These are phyloP conservation scores for Enteromius radiatus DNA, from an alignment of 2,797 vertebrate genomes.

Conservation along the genomic window DNA sequence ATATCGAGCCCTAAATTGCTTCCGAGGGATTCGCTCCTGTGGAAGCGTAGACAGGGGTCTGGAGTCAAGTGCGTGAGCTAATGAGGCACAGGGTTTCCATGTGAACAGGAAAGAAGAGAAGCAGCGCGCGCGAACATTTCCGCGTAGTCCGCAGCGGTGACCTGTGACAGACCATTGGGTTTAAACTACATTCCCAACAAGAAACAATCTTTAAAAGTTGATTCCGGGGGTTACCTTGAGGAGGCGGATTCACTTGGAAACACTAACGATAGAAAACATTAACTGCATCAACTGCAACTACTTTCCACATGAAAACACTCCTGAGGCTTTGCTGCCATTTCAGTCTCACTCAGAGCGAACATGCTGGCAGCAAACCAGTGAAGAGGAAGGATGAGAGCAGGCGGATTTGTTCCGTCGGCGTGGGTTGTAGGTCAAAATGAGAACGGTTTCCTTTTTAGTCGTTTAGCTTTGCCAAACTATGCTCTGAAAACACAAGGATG, in stretches of 20 bases:
- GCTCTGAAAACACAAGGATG: conserved; percentile 29
- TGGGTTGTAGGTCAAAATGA: conserved; percentile 41
- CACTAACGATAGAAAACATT: conserved; percentile 4
- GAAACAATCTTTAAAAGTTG: conserved; percentile 36
- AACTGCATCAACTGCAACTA: conserved; percentile 28
- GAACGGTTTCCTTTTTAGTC: conserved; percentile 37
- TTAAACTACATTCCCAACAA: conserved; percentile 44
- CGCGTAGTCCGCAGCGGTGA: conserved; percentile 15
- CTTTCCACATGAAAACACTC: conserved; percentile 44
- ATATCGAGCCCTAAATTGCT: conserved; percentile 73
- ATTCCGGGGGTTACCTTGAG: conserved; percentile 12
- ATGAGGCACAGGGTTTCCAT: conserved; percentile 54
- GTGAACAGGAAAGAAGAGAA: conserved; percentile 48
- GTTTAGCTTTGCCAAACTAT: conserved; percentile 31
- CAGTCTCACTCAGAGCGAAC: conserved; percentile 18
- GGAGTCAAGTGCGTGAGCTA: conserved; percentile 68
- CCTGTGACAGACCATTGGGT: conserved; percentile 41
- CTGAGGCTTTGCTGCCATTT: conserved; percentile 38
- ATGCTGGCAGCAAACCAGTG: conserved; percentile 36
- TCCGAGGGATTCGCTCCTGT: conserved; percentile 65
- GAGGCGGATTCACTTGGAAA: conserved; percentile 19
- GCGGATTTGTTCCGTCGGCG: not conserved
- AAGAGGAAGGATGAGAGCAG: conserved; percentile 33
- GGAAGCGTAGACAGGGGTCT: conserved; percentile 69
- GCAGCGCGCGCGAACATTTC: not conserved